These are phyloP conservation scores for Tokudaia muenninki DNA, from an alignment of 2,797 vertebrate species.

Conservation along the genomic window DNA sequence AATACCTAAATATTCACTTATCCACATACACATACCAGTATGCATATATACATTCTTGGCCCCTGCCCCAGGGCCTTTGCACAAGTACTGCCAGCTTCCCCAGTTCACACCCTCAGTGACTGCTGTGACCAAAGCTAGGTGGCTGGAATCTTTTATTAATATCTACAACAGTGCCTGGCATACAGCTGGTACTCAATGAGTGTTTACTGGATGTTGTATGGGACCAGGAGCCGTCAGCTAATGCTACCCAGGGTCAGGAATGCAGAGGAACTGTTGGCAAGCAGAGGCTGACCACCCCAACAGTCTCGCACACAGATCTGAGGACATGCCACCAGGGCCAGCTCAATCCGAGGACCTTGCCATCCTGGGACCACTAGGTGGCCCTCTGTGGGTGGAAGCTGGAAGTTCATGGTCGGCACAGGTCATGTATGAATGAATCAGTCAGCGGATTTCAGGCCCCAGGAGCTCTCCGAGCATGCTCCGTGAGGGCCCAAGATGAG, in stretches of 20 bases:
- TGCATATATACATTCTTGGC: not conserved
- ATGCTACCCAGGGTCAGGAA: too few species aligned
- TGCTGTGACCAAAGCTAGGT: too few species aligned
- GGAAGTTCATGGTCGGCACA: accelerated
- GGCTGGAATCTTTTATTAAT: not conserved
- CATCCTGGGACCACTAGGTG: accelerated
- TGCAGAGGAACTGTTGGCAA: not conserved
- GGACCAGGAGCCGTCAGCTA: not conserved
- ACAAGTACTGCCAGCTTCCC: not conserved
- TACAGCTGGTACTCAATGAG: not conserved
- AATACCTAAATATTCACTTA: not conserved
- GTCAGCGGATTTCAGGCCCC: accelerated
- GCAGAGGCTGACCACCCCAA: not conserved
- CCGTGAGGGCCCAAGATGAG: not conserved
- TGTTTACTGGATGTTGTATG: not conserved
- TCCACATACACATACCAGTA: too few species aligned
- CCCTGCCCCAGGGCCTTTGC: not conserved
- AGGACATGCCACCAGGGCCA: not conserved
- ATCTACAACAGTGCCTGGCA: not conserved
- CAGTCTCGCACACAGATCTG: not conserved
- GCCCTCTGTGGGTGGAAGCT: not conserved
- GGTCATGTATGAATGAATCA: accelerated
- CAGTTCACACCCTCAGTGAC: not conserved
- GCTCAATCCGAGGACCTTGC: not conserved
- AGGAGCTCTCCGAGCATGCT: not conserved